These are phyloP conservation scores for Neotragus moschatus DNA, from an alignment of 2,113 vertebrate genomes.

Conservation along the genomic window DNA sequence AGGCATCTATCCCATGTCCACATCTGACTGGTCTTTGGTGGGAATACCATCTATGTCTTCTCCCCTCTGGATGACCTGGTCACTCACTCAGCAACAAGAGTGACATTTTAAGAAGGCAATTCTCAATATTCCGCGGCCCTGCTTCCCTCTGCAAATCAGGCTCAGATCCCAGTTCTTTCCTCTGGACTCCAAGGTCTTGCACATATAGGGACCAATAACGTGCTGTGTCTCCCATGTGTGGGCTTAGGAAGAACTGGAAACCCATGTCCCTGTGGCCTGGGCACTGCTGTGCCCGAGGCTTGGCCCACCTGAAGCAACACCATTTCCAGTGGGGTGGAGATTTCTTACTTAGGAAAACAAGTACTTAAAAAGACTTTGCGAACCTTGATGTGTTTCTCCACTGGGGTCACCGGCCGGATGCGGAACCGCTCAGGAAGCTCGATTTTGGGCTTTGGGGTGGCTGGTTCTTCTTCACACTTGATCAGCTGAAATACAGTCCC, in stretches of 20 bases:
- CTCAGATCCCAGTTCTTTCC: not conserved
- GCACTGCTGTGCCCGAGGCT: rapidly evolving
- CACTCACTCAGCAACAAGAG: not conserved
- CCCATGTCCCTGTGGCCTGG: rapidly evolving
- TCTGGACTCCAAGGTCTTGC: not conserved
- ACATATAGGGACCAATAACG: rapidly evolving
- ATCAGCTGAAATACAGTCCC: slow-evolving; percentile 73
- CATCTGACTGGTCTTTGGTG: not conserved
- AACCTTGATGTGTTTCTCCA: slow-evolving; percentile 84
- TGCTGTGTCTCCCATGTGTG: rapidly evolving
- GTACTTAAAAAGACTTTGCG: slow-evolving; percentile 34
- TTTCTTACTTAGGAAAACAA: not conserved
- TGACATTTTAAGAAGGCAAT: not conserved
- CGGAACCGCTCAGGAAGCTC: slow-evolving; percentile 78
- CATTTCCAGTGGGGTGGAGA: rapidly evolving
- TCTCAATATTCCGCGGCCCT: not conserved
- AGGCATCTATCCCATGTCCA: not conserved
- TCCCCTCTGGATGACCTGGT: rapidly evolving
- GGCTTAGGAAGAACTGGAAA: not conserved
- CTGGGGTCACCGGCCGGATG: slow-evolving; percentile 79
- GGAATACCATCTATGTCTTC: too few relatives aligned
- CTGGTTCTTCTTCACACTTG: slow-evolving; percentile 53
- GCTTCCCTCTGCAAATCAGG: not conserved
- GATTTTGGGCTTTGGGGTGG: slow-evolving; percentile 64
- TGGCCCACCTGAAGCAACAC: rapidly evolving